A percentile compares a stretch with the other conserved stretches of the same genome.
phyloP scores from a whole-genome alignment of 2,113 vertebrate species.

The Grammomys dolichurus region DNA sequence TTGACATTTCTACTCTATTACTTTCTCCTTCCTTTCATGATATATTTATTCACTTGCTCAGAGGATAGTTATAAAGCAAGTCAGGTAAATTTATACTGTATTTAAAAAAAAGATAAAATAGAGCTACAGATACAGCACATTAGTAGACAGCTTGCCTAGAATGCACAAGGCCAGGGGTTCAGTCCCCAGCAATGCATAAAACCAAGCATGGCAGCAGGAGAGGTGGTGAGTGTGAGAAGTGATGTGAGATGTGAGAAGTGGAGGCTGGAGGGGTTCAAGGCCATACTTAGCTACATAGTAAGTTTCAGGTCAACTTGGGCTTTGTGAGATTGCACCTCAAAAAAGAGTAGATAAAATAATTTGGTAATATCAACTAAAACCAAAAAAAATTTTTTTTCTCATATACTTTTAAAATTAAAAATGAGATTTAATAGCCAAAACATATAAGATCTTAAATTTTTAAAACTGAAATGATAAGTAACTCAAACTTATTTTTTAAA shows the following conservation, averaged over 20 bases:
- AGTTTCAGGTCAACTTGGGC: not conserved
- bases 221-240: no score
- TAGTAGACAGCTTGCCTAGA: not conserved
- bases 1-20: not conserved
- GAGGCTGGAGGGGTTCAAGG: not conserved
- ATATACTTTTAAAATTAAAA: constrained; percentile 54
- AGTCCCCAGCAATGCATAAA: not conserved
- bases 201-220: not conserved
- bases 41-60: constrained; percentile 16
- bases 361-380: constrained; percentile 35
- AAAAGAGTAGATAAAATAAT: not conserved
- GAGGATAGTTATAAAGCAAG: not conserved
- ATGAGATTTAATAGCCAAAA: constrained; percentile 30
- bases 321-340: not conserved
- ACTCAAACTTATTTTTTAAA: not conserved
- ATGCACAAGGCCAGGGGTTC: not conserved
- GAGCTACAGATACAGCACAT: not conserved
- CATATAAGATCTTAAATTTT: constrained; percentile 30
- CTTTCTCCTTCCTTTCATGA: not conserved
- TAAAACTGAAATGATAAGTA: constrained; percentile 44
- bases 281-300: not conserved
- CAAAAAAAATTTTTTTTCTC: not conserved
- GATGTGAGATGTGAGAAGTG: not conserved
- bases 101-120: not conserved
- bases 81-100: not conserved